Evolutionary conservation across 2,797 vertebrate species (phyloP).

Genomic region (Danio aesculapii): DNA sequence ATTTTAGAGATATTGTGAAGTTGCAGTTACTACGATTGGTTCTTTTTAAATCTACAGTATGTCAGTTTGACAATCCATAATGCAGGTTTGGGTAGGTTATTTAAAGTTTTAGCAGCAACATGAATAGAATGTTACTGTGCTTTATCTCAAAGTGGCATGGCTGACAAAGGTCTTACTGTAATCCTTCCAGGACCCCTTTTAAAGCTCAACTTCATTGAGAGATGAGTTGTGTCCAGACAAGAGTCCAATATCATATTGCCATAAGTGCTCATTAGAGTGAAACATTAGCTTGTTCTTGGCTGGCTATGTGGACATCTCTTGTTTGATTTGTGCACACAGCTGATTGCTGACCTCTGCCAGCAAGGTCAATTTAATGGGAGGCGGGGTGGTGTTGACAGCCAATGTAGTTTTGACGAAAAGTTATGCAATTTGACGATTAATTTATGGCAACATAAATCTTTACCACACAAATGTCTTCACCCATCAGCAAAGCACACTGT

Average conservation of each 20-base stretch:
- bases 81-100: neutral
- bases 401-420: neutral
- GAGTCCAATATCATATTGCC: slow-evolving; percentile 58
- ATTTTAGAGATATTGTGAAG: neutral
- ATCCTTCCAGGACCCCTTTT: slow-evolving; percentile 39
- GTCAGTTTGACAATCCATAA: neutral
- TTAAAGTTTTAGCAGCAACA: slow-evolving; percentile 2
- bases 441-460: slow-evolving; percentile 22
- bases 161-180: slow-evolving; percentile 29
- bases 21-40: neutral
- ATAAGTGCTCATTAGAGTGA: slow-evolving; percentile 59
- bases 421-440: neutral
- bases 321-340: slow-evolving; percentile 39
- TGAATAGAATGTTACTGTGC: slow-evolving; percentile 5
- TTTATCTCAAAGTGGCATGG: slow-evolving; percentile 15
- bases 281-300: slow-evolving; percentile 57
- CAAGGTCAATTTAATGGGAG: slow-evolving; percentile 25
- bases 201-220: slow-evolving; percentile 48
- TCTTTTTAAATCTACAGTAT: neutral
- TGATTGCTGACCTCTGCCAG: slow-evolving; percentile 50
- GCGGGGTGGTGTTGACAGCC: neutral
- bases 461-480: neutral
- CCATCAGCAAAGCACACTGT: slow-evolving; percentile 36
- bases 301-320: slow-evolving; percentile 35
- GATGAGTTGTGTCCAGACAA: slow-evolving; percentile 47